phyloP scores from a whole-genome alignment of 92 coral and sea anemone species.

The Chrysogorgia sp. region DNA sequence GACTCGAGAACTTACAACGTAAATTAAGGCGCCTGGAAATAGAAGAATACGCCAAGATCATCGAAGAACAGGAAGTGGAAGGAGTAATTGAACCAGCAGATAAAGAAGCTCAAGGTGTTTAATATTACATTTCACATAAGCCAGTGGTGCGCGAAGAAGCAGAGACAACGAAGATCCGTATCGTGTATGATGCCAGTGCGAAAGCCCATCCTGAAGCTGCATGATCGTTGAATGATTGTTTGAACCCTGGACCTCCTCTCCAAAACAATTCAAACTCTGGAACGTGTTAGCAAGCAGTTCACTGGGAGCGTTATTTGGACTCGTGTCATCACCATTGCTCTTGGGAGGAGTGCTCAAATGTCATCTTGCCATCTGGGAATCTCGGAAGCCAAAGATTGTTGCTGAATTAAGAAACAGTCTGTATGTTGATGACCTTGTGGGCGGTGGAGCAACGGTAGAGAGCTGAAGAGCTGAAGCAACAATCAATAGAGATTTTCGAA shows the following conservation, averaged over 20 bases:
- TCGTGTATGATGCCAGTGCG: constrained; percentile 65
- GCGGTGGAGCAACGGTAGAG: constrained; percentile 40
- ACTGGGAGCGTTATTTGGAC: constrained; percentile 59
- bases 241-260: constrained; percentile 63
- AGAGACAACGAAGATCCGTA: constrained; percentile 64
- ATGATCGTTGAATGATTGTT: constrained; percentile 49
- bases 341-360: constrained; percentile 54
- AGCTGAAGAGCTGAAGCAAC: constrained; percentile 18
- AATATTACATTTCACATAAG: constrained; percentile 62
- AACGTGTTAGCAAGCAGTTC: constrained; percentile 58
- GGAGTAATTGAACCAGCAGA: constrained; percentile 67
- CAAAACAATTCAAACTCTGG: constrained; percentile 63
- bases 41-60: constrained; percentile 57
- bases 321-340: constrained; percentile 62
- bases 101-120: constrained; percentile 47
- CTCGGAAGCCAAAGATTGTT: constrained; percentile 45
- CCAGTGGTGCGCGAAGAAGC: constrained; percentile 63
- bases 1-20: constrained; percentile 28
- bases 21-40: constrained; percentile 21
- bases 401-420: constrained; percentile 24
- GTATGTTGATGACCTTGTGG: constrained; percentile 44
- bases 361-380: constrained; percentile 54
- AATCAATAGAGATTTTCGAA: constrained; percentile 26
- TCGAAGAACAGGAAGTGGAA: constrained; percentile 60
- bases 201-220: constrained; percentile 9